Evolutionary conservation across 2,888 invertebrate genomes (phyloP), one percentile per base, ranked within the genome.

Genomic region (Arge pagana): DNA sequence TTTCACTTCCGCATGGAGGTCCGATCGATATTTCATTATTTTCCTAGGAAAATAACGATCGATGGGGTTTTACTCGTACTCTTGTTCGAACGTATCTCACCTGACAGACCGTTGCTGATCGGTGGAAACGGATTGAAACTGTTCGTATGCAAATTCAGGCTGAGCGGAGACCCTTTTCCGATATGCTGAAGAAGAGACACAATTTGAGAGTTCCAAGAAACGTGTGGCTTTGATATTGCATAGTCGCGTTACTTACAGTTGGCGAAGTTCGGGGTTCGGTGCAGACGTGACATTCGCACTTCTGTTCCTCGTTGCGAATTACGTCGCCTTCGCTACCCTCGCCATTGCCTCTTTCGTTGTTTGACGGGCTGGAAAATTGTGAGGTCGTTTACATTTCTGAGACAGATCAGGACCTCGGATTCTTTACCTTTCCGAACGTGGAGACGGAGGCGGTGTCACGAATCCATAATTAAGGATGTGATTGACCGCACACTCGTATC

Each of bases 221-320:
- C 10, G 10, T 13, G n/a, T 8, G 7, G 6, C 13, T 10, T 15
- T 23, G 10, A 8, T 15, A 15, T 23, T 5, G n/a, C 11, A 21
- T 43, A 11, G 19, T 5, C 8, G 21, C 39, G 31, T 15, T 23
- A 33, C 41, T 11, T 30, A 41, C 50, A 31, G 50, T 50, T 10
- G 41, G 40, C 8, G 41, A 41, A 7, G 35, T 45, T 23, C 10
- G 54, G 42, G 54, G 55, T 28, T 39, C 56, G 18, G 45, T 57
- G 45, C 61, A 61, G 16, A 55, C 58, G 24, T 55, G 54, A 53
- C 58, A 64, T 13, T 59, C 60, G 23, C 64, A 66, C 11, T 18
- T 48, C 41, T 57, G 59, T 4, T 48, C 59, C 10, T 66, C 66
- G 2, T 57, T 54, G 1, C 41, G 35, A 6, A 31, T 4, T 8